These are phyloP conservation scores for Pogoniulus pusillus DNA, from an alignment of 2,797 vertebrate genomes.

Conservation along the genomic window DNA sequence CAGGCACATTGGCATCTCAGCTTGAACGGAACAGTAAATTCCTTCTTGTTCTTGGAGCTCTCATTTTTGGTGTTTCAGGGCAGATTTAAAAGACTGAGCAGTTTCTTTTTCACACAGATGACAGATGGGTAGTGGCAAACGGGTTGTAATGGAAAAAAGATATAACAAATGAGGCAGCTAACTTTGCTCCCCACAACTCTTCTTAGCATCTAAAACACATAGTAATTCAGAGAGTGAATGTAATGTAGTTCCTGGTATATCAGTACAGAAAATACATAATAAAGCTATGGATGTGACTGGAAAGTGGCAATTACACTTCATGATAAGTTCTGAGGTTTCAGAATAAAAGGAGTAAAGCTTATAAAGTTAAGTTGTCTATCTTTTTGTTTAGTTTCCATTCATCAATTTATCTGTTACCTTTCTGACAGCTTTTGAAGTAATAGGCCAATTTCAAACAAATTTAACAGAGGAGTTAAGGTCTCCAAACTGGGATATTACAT, in stretches of 20 bases:
- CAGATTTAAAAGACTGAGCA: conserved; percentile 11
- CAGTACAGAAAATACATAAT: neutral
- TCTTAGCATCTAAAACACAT: neutral
- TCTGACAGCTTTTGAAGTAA: neutral
- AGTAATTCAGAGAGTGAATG: neutral
- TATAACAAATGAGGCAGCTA: conserved; percentile 47
- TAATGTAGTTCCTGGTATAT: neutral
- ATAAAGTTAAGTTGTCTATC: neutral
- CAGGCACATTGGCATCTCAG: neutral
- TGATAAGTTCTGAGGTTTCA: neutral
- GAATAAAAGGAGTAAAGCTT: neutral
- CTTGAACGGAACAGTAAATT: neutral
- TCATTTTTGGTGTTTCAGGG: neutral
- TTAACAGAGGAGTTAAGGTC: neutral
- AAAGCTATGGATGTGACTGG: neutral
- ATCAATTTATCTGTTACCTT: neutral
- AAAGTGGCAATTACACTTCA: neutral
- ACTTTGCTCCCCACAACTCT: neutral
- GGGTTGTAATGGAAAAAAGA: conserved; percentile 30
- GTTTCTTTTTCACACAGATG: conserved; percentile 28
- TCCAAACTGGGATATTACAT: neutral
- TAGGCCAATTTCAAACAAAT: neutral
- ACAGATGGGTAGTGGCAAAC: conserved; percentile 38
- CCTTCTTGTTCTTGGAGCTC: neutral
- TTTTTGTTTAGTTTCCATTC: neutral